A percentile compares a stretch with the other conserved stretches of the same genome.
Conservation (phyloP, 35 echinoderm and acorn worm genomes). For the Apostichopus californicus region DNA sequence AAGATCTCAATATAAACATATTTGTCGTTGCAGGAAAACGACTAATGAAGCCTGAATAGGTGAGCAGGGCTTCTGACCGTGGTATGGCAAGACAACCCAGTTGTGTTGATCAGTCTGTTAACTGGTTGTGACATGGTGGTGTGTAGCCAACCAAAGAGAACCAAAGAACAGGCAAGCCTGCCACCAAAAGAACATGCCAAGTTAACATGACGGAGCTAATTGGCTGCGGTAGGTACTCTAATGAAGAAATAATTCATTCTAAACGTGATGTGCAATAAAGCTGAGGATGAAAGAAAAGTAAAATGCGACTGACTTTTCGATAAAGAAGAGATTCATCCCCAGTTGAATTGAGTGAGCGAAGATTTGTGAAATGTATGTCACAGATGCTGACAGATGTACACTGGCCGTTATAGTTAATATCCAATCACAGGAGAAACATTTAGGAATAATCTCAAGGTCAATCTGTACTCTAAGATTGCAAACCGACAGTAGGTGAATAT, state of each 20-base stretch:
- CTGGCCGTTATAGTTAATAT: background rate
- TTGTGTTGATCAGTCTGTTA: slow-evolving; percentile 41
- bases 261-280: slow-evolving; percentile 53
- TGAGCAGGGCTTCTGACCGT: slow-evolving; percentile 39
- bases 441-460: background rate
- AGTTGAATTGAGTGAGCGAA: background rate
- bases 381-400: background rate
- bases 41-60: slow-evolving; percentile 56
- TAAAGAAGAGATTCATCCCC: background rate
- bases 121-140: slow-evolving; percentile 46
- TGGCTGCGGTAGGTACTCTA: slow-evolving; percentile 42
- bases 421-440: background rate
- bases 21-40: slow-evolving; percentile 37
- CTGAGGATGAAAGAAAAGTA: slow-evolving; percentile 7
- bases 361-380: slow-evolving; percentile 46
- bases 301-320: background rate
- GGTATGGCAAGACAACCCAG: slow-evolving; percentile 16
- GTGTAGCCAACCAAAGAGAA: slow-evolving; percentile 18
- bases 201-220: slow-evolving; percentile 52
- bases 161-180: background rate
- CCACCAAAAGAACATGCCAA: slow-evolving; percentile 36
- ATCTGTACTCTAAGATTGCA: background rate
- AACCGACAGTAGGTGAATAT: background rate
- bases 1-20: slow-evolving; percentile 52
- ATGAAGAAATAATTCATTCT: slow-evolving; percentile 58